phyloP scores from a whole-genome alignment of 2,113 vertebrate genomes.

The Cavia porcellus region DNA sequence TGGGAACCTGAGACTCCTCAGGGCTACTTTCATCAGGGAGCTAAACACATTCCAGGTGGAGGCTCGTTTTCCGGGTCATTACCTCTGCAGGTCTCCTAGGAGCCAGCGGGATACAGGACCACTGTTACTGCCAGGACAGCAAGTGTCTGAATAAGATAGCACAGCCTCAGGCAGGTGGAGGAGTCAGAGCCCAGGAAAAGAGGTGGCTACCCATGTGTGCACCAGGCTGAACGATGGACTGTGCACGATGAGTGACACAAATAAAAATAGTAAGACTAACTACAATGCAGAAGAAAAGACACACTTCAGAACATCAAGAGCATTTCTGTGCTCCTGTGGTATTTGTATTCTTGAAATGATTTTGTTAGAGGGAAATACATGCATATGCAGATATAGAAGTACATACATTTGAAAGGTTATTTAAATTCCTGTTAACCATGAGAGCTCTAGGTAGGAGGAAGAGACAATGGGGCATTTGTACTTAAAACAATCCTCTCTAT shows the following conservation, averaged over 20 bases:
- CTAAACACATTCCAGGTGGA: neutral
- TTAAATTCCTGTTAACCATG: neutral
- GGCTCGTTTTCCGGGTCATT: neutral
- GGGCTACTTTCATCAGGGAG: neutral
- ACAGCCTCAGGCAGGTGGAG: neutral
- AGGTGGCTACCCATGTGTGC: neutral
- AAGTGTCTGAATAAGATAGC: neutral
- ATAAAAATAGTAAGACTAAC: neutral
- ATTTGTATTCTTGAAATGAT: neutral
- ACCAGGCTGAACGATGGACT: accelerated
- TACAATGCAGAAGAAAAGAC: neutral
- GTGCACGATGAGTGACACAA: neutral
- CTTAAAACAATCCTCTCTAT: neutral
- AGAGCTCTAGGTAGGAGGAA: neutral
- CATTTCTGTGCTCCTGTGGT: neutral
- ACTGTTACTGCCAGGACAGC: neutral
- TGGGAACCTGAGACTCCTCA: neutral
- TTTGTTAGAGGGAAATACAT: neutral
- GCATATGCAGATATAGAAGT: neutral
- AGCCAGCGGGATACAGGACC: neutral
- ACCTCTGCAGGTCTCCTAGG: conserved; percentile 36
- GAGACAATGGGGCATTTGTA: neutral
- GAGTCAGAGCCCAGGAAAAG: neutral
- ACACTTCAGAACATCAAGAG: neutral
- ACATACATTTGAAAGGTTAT: neutral